Evolutionary conservation across 2,888 invertebrate genomes (phyloP).

Genomic region (Smittia aterrima): DNA sequence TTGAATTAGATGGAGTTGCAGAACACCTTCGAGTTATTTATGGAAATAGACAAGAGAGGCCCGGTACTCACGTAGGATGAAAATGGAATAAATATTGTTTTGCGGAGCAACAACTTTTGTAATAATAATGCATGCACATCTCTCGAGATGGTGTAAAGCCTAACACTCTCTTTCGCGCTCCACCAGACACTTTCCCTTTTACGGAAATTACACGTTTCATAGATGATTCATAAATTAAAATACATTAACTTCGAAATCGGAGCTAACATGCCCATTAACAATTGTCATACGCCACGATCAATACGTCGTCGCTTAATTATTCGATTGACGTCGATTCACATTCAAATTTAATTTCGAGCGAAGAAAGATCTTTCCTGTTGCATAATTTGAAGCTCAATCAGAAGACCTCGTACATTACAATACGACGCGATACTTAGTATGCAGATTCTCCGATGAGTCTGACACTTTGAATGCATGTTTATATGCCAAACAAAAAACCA

Average conservation of each 20-base stretch:
- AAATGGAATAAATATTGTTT: conserved; percentile 28
- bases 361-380: not conserved
- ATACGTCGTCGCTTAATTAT: not conserved
- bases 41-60: conserved; percentile 9
- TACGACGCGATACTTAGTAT: conserved; percentile 25
- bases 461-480: conserved; percentile 33
- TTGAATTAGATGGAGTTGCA: conserved; percentile 5
- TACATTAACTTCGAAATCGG: not conserved
- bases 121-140: conserved; percentile 13
- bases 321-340: not conserved
- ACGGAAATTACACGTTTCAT: conserved; percentile 31
- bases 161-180: conserved; percentile 6
- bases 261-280: conserved; percentile 13
- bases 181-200: conserved; percentile 38
- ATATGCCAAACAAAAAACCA: not conserved
- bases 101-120: conserved; percentile 8
- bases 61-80: conserved; percentile 11
- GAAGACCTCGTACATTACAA: too few relatives aligned
- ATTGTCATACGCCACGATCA: conserved; percentile 7
- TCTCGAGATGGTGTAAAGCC: conserved; percentile 2
- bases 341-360: not conserved
- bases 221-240: conserved; percentile 29
- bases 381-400: conserved; percentile 12
- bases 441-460: conserved; percentile 26
- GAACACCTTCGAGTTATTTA: conserved; percentile 28